Evolutionary conservation across 2,888 invertebrate species (phyloP), one percentile per base, ranked within the genome.

Genomic region (Capitulum mitella): DNA sequence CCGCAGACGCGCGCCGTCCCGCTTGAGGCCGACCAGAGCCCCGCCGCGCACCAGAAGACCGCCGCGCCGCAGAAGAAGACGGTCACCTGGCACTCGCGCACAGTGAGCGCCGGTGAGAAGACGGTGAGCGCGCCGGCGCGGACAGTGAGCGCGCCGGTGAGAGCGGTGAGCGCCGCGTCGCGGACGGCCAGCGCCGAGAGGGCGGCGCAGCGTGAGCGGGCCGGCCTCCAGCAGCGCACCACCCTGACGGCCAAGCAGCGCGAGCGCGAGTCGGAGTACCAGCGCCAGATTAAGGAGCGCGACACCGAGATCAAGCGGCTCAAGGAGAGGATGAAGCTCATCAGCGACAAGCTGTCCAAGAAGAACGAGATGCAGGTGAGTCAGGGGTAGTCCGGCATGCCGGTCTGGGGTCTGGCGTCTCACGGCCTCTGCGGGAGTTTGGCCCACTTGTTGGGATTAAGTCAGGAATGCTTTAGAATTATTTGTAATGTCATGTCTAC

Each of bases 211-310:
- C 34, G 37, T 8, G 54, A 54, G 54, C 26, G 54, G 34, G n/a
- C 64, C 34, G 46, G 75, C 16, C 46, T 75, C 46, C 43, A n/a
- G 29, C 75, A 75, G 75, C 75, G 75, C 43, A 75, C 75, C 46
- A 75, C 75, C 0, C 75, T 75, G 26, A 75, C 75, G 14, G 75
- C 75, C 29, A 43, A 46, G 19, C 75, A 75, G 75, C 77, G 48
- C 83, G 80, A 79, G 75, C 51, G 78, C 1, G 82, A 82, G 78
- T 80, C 80, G 22, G 79, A 80, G 64, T 82, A 82, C 78, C 80
- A 81, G 79, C 79, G 79, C 26, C 83, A 82, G 78, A 79, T 83
- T 75, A 80, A 80, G 77, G 81, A 82, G 48, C 80, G 83, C 12
- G 83, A 83, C 81, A 74, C 64, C 43, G 81, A 82, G 77, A 82